These are phyloP conservation scores for Drosophila nr. perissopoda DNA, from an alignment of 2,888 invertebrate genomes.

Conservation along the genomic window DNA sequence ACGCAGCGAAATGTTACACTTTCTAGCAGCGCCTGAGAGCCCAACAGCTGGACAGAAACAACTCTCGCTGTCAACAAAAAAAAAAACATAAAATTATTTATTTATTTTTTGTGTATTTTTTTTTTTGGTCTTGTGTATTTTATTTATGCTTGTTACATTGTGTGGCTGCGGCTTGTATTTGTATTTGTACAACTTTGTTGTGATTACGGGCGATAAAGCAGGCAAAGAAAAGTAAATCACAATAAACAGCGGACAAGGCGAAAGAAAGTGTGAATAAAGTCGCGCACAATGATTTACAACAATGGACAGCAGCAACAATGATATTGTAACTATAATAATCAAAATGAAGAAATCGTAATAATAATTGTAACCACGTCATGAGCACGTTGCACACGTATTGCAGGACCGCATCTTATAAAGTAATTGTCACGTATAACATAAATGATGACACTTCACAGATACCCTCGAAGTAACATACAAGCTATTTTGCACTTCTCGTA, in stretches of 20 bases:
- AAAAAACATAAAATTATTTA: conserved; percentile 29
- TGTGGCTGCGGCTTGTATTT: conserved; percentile 27
- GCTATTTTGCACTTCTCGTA: not conserved
- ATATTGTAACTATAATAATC: conserved; percentile 48
- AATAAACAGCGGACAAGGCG: conserved; percentile 60
- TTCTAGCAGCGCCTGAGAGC: conserved; percentile 47
- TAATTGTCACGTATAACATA: not conserved
- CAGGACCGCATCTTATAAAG: conserved; percentile 6
- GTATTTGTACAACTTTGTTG: conserved; percentile 68
- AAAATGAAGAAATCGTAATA: conserved; percentile 66
- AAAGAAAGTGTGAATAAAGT: conserved; percentile 80
- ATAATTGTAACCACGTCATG: conserved; percentile 78
- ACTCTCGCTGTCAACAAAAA: conserved; percentile 43
- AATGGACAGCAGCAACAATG: conserved; percentile 67
- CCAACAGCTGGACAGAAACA: conserved; percentile 37
- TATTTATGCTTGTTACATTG: conserved; percentile 52
- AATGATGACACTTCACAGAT: not conserved
- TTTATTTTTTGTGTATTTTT: conserved; percentile 29
- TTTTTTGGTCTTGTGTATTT: conserved; percentile 23
- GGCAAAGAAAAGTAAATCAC: conserved; percentile 71
- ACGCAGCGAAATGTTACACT: conserved; percentile 17
- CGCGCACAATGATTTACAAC: conserved; percentile 71
- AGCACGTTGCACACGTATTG: conserved; percentile 58
- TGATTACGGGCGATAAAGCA: conserved; percentile 78
- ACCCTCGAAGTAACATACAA: conserved; percentile 12